These are phyloP conservation scores for Diloba caeruleocephala DNA, from an alignment of 2,888 invertebrate genomes.

Conservation along the genomic window DNA sequence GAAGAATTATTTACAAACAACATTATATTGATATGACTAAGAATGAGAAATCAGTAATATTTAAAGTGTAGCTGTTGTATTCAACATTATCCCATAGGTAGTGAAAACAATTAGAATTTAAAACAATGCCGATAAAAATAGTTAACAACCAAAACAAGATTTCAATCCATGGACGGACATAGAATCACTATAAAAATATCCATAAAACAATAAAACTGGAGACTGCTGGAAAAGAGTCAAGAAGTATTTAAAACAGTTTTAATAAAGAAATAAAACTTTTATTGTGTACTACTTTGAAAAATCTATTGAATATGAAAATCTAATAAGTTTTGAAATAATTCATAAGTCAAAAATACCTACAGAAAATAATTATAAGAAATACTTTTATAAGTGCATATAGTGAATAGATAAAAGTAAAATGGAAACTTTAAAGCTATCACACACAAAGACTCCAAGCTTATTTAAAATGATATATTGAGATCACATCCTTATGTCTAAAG, in stretches of 20 bases:
- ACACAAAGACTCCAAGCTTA: conserved; percentile 42
- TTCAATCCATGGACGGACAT: conserved; percentile 58
- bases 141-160: conserved; percentile 31
- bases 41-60: conserved; percentile 32
- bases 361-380: conserved; percentile 11
- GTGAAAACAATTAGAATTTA: background rate
- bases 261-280: no score
- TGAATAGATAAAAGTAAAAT: conserved; percentile 23
- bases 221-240: conserved; percentile 2
- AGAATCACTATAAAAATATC: conserved; percentile 54
- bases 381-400: conserved; percentile 13
- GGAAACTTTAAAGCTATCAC: conserved; percentile 57
- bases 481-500: conserved; percentile 68
- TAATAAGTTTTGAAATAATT: background rate
- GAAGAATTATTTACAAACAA: conserved; percentile 49
- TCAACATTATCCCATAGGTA: conserved; percentile 1
- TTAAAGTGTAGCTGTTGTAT: no score
- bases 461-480: conserved; percentile 73
- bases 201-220: conserved; percentile 25
- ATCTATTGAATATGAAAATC: no score
- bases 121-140: conserved; percentile 29
- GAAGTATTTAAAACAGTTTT: no score
- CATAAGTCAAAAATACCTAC: conserved; percentile 8
- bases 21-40: conserved; percentile 49
- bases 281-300: no score